Evolutionary conservation across 2,888 invertebrate genomes (phyloP).

Genomic region (Masnerella sp.): DNA sequence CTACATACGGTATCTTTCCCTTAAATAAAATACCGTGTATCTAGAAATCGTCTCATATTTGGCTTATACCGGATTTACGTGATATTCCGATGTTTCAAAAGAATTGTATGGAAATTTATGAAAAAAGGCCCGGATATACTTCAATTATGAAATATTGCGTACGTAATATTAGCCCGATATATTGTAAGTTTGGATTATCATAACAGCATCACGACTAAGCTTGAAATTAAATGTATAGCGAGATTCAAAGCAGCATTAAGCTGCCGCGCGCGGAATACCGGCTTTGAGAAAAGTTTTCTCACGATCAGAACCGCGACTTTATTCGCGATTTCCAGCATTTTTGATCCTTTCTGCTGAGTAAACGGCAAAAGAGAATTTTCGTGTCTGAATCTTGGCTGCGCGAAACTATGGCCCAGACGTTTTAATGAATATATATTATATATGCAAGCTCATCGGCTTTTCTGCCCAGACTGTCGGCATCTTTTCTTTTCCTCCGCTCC

Average conservation of each 20-base stretch:
- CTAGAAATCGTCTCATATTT: too few species aligned
- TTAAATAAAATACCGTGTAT: too few species aligned
- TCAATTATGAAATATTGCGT: constrained; percentile 17
- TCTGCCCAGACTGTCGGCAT: constrained; percentile 15
- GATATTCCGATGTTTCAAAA: too few species aligned
- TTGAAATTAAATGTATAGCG: constrained; percentile 51
- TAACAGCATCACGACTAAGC: constrained; percentile 40
- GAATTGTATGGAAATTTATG: too few species aligned
- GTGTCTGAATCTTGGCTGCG: constrained; percentile 42
- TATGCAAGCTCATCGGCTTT: constrained; percentile 47
- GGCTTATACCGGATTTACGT: too few species aligned
- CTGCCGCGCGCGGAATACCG: constrained; percentile 24
- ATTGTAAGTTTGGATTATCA: constrained; percentile 42
- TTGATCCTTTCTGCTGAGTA: constrained; percentile 53
- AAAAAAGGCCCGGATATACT: too few species aligned
- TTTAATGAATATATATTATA: constrained; percentile 59
- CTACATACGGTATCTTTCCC: too few species aligned
- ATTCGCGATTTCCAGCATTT: constrained; percentile 54
- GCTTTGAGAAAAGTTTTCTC: constrained; percentile 54
- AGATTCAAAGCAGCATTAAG: constrained; percentile 54
- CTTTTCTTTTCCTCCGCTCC: constrained; percentile 5
- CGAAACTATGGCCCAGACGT: constrained; percentile 48
- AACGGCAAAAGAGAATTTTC: constrained; percentile 55
- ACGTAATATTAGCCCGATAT: constrained; percentile 14
- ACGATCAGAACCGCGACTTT: constrained; percentile 52